Base-by-base conservation (phyloP, 2,888 invertebrate species). In the Rapana venosa region DNA sequence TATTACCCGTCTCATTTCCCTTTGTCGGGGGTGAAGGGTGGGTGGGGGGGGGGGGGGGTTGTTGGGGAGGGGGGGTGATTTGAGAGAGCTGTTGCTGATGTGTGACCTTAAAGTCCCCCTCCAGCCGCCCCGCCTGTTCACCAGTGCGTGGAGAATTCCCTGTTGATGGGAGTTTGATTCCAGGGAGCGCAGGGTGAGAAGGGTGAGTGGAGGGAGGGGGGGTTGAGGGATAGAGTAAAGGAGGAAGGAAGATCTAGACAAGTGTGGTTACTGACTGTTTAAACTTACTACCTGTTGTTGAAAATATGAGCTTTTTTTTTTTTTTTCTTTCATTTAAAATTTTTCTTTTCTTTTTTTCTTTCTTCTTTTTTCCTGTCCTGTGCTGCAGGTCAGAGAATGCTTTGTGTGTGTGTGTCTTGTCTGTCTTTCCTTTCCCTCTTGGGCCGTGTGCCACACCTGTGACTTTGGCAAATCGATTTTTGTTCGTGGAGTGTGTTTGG, bases 101-200 rank as follows among this genome's bases (percentile, higher is more conserved):
- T 47, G 47, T 47, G 77, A 30, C 77, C 77, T 77, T 26, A 47
- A 36, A 20, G 36, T 0, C 36, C 35, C 4, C 6, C 20, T 5
- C 81, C 22, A 26, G 5, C 81, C 47, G 11, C 2, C 2, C 47
- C 84, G 22, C 17, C n/a, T 17, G 30, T 2, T 22, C 84, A 56
- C n/a, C 58, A 56, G 56, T 56, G 84, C 84, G 84, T 84, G 84
- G 26, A 84, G 84, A 30, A 30, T 56, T 84, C 56, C 17, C 30
- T 11, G 84, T 84, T 84, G 84, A 84, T 84, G 58, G 84, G 56
- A 22, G 84, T 58, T 84, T 84, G 84, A 84, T 84, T 84, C 84
- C 58, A n/a, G 84, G 36, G 56, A 36, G 47, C 47, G 47, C 4
- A 47, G 47, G 8, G 47, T 5, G 47, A 47, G 47, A 47, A n/a